These are phyloP conservation scores for Patella ulyssiponensis DNA, from an alignment of 2,888 invertebrate genomes.

Conservation along the genomic window DNA sequence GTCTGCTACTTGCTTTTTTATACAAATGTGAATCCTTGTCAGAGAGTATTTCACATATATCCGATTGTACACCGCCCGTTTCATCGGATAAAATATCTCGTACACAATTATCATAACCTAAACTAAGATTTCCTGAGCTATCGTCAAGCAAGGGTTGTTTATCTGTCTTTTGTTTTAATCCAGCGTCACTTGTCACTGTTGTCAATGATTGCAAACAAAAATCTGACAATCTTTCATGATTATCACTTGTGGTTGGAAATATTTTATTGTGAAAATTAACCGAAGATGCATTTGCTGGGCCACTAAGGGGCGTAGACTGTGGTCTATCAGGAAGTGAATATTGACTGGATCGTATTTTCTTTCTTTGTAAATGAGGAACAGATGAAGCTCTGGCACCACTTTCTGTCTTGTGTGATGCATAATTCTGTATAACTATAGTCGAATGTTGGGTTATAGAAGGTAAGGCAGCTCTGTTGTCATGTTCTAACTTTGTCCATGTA, in stretches of 20 bases:
- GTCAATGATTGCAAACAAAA: not conserved
- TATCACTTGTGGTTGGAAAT: not conserved
- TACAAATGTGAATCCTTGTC: not conserved
- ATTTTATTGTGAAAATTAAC: conserved; percentile 9
- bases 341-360: conserved; percentile 1
- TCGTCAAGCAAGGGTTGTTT: not conserved
- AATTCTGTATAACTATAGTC: not conserved
- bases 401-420: not conserved
- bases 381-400: not conserved
- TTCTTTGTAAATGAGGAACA: conserved; percentile 1
- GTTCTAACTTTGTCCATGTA: conserved; percentile 1
- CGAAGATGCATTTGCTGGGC: not conserved
- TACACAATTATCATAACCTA: not conserved
- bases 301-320: not conserved
- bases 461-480: not conserved
- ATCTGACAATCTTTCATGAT: not conserved
- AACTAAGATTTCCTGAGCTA: not conserved
- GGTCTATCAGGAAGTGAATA: conserved; percentile 1
- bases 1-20: not conserved
- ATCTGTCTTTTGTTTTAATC: not conserved
- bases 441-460: not conserved
- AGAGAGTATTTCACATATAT: not conserved
- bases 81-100: not conserved
- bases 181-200: not conserved
- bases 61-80: no score